Evolutionary conservation across 2,888 invertebrate species (phyloP), one percentile per base, ranked within the genome.

Genomic region (Hedya salicella): DNA sequence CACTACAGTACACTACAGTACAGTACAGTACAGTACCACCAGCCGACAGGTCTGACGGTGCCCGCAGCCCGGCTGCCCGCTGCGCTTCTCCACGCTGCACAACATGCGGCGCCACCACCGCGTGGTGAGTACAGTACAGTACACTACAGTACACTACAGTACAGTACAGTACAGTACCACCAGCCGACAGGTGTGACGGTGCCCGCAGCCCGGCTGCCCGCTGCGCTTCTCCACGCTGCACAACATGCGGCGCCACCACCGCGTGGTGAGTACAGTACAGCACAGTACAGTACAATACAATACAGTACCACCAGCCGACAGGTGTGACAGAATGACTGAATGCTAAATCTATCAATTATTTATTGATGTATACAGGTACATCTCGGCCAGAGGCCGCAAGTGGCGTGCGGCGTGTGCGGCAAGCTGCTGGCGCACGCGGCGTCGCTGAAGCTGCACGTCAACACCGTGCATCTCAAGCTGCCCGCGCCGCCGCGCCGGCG

Each of bases 341-440:
- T n/a, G n/a, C n/a, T n/a, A n/a, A n/a, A n/a, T n/a, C n/a, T n/a
- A n/a, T n/a, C n/a, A n/a, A n/a, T n/a, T n/a, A 25, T 25, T 4
- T 25, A 6, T 48, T 9, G 3, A 2, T 19, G 11, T 17, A 5
- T 19, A 19, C 32, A 62, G 62, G 62, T 62, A 13, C 62, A 62
- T 16, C 36, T 62, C 3, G 53, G 53, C 0, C 53, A 53, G 16
- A 44, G 62, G 1, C 62, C 62, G 8, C 53, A 53, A 5, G 62
- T 53, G 0, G 21, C 56, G 3, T 63, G 63, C 40, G 49, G 32
- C 40, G 48, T 36, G 19, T 63, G 63, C 56, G 63, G 63, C 56
- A 63, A 63, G 56, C 48, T 49, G n/a, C 49, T 63, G n/a, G 56
- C 63, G 54, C 63, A 63, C 8, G 63, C 63, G 17, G 46, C 54